A percentile compares a stretch with the other conserved stretches of the same genome.
Conservation (phyloP, 2,888 invertebrate genomes). For the Tupiocoris notatus region DNA sequence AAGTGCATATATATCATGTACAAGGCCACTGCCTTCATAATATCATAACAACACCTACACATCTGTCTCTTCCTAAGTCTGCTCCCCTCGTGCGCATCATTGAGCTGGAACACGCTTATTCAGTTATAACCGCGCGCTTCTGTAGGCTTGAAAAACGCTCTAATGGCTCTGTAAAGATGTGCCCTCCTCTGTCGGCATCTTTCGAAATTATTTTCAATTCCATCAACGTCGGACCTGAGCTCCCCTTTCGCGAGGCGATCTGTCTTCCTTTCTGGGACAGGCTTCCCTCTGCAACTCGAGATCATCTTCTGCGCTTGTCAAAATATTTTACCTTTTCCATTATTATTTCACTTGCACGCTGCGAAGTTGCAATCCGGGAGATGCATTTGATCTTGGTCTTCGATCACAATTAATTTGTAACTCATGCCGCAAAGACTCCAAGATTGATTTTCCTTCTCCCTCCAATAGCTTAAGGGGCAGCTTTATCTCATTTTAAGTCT, state of each 20-base stretch:
- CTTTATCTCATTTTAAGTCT: no score
- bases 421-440: no score
- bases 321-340: slow-evolving; percentile 12
- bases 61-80: slow-evolving; percentile 12
- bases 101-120: slow-evolving; percentile 39
- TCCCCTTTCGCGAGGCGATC: neutral
- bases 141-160: slow-evolving; percentile 37
- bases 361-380: neutral
- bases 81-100: slow-evolving; percentile 14
- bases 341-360: neutral
- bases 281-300: neutral
- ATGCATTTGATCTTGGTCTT: neutral
- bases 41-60: slow-evolving; percentile 3
- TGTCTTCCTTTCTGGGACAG: slow-evolving; percentile 14
- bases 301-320: slow-evolving; percentile 9
- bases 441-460: no score
- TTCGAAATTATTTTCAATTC: slow-evolving; percentile 33
- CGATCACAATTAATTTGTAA: neutral
- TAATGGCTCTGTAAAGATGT: slow-evolving; percentile 29
- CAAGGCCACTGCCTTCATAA: neutral
- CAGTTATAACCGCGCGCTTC: slow-evolving; percentile 34
- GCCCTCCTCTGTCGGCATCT: neutral
- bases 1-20: no score
- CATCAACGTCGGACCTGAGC: slow-evolving; percentile 23
- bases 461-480: no score